Conservation (phyloP, 2,113 vertebrate genomes). For the Zeus faber region DNA sequence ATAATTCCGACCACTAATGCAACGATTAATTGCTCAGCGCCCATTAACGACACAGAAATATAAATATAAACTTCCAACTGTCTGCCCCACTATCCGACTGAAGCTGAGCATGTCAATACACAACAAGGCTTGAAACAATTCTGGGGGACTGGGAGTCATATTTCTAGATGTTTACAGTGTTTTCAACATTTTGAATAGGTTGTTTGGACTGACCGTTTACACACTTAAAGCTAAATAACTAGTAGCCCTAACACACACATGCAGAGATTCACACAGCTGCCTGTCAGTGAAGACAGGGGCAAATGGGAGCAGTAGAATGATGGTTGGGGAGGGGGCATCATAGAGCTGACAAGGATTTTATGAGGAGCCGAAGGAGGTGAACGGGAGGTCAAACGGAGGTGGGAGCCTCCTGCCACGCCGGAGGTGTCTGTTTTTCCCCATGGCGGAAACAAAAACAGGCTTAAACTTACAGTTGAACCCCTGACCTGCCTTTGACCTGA, state of each 20-base stretch:
- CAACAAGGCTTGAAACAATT: no score
- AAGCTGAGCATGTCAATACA: no score
- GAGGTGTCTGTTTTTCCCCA: slow-evolving; percentile 64
- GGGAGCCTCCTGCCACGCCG: slow-evolving; percentile 54
- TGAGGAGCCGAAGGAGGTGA: slow-evolving; percentile 65
- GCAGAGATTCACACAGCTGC: slow-evolving; percentile 42
- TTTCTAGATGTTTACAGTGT: not conserved
- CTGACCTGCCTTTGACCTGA: slow-evolving; percentile 79
- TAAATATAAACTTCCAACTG: no score
- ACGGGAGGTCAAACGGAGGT: slow-evolving; percentile 64
- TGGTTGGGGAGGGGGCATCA: slow-evolving; percentile 44
- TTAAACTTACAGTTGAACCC: slow-evolving; percentile 84
- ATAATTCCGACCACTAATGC: no score
- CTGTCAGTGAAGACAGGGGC: slow-evolving; percentile 52
- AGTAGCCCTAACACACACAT: not conserved
- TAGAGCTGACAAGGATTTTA: slow-evolving; percentile 61
- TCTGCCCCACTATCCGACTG: no score
- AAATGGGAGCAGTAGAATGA: slow-evolving; percentile 52
- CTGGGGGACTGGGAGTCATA: no score
- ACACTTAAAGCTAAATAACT: not conserved
- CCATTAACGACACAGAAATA: no score
- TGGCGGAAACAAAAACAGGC: slow-evolving; percentile 66
- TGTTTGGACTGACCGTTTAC: not conserved
- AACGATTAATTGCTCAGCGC: no score
- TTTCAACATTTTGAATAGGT: not conserved